A percentile compares a stretch with the other conserved stretches of the same genome.
Conservation (phyloP, 2,888 invertebrate genomes). For the Lochmaea crataegi region DNA sequence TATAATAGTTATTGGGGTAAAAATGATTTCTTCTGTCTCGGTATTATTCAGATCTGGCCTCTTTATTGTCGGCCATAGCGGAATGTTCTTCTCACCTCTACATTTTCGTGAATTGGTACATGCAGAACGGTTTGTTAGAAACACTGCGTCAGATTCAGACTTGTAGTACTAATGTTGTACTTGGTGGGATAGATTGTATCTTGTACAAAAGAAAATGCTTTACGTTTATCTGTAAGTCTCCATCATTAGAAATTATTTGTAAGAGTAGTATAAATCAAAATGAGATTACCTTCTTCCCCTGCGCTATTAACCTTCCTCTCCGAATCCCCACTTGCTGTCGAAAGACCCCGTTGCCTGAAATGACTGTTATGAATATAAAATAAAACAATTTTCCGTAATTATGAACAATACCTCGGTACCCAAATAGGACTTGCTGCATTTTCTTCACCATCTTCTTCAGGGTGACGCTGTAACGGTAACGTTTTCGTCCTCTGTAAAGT, state of each 20-base stretch:
- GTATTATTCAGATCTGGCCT: too few relatives aligned
- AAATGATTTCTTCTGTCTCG: too few relatives aligned
- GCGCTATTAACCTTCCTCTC: conserved; percentile 77
- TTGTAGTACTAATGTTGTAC: too few relatives aligned
- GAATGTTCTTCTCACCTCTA: too few relatives aligned
- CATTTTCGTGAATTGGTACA: too few relatives aligned
- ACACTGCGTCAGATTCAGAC: too few relatives aligned
- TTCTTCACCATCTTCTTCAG: conserved; percentile 63
- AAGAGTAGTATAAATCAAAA: conserved; percentile 9
- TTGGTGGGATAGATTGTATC: too few relatives aligned
- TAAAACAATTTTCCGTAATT: conserved; percentile 37
- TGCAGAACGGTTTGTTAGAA: too few relatives aligned
- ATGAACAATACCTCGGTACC: conserved; percentile 71
- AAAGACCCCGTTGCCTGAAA: conserved; percentile 70
- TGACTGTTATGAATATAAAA: conserved; percentile 50
- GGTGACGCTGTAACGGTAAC: conserved; percentile 68
- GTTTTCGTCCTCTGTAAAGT: conserved; percentile 80
- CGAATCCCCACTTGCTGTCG: conserved; percentile 69
- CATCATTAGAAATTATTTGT: background rate
- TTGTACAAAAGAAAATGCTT: too few relatives aligned
- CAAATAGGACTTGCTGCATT: conserved; percentile 75
- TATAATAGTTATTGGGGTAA: too few relatives aligned
- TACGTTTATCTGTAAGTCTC: too few relatives aligned
- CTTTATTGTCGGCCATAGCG: too few relatives aligned
- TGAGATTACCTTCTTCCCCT: conserved; percentile 67